Conservation (phyloP, 1,140 invertebrate species). For the Homarus americanus region DNA sequence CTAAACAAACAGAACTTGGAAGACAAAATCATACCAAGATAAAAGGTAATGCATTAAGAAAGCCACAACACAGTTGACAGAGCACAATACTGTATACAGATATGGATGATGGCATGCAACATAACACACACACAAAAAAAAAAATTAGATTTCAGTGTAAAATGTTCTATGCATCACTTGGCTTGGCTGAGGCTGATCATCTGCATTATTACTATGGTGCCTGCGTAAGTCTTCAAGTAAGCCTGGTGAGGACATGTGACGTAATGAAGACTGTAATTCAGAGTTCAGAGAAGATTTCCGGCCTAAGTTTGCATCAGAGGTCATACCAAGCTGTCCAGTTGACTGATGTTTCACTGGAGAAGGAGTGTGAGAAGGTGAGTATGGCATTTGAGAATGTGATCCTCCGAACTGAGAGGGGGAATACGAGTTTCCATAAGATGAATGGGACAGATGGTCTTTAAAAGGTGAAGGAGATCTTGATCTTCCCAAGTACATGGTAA, state of each 20-base stretch:
- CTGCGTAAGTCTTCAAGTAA: not conserved
- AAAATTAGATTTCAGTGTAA: conserved; percentile 40
- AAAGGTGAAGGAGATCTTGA: conserved; percentile 56
- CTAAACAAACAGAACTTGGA: not conserved
- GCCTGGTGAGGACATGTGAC: conserved; percentile 29
- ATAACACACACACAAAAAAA: not conserved
- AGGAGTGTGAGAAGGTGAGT: conserved; percentile 22
- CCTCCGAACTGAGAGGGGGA: not conserved
- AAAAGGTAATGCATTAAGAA: conserved; percentile 15
- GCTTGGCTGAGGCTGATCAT: conserved; percentile 20
- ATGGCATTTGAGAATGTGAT: not conserved
- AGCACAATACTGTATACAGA: conserved; percentile 4
- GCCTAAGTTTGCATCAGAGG: conserved; percentile 30
- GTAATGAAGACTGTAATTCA: not conserved
- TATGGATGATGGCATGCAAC: not conserved
- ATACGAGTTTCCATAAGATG: conserved; percentile 11
- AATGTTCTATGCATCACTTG: conserved; percentile 41
- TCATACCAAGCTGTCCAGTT: not conserved
- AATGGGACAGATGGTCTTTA: conserved; percentile 9
- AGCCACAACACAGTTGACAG: not conserved
- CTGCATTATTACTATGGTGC: not conserved
- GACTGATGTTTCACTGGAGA: conserved; percentile 6
- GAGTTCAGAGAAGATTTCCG: not conserved
- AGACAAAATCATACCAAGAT: not conserved
- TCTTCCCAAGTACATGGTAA: conserved; percentile 31